Conservation (phyloP, 2,888 invertebrate genomes). For the Lepidonotus clava region DNA sequence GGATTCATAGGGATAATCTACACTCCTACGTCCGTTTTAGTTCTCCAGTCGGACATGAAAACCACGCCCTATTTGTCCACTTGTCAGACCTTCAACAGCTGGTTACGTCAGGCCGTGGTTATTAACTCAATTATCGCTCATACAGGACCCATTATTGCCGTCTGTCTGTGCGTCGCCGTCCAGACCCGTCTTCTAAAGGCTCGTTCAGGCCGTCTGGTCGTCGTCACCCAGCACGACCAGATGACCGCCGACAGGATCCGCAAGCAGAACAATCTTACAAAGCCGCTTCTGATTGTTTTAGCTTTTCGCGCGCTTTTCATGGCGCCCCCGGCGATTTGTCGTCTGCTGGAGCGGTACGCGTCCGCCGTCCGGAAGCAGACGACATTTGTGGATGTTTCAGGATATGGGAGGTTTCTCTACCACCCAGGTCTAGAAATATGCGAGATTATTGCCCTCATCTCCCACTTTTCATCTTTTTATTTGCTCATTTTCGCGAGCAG, state of each 20-base stretch:
- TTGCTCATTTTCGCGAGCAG: neutral
- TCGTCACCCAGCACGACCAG: neutral
- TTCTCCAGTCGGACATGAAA: neutral
- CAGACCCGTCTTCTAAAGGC: neutral
- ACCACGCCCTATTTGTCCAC: neutral
- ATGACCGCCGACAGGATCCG: neutral
- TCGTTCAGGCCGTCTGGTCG: neutral
- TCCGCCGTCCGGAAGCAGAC: too few relatives aligned
- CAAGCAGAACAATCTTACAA: neutral
- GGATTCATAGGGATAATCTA: neutral
- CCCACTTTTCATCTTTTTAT: neutral
- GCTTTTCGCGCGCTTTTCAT: neutral
- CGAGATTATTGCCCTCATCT: neutral
- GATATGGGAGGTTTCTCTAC: too few relatives aligned
- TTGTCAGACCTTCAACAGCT: neutral
- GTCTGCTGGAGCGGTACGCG: too few relatives aligned
- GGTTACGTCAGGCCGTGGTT: neutral
- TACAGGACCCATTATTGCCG: neutral
- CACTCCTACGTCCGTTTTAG: neutral
- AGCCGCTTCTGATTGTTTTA: neutral
- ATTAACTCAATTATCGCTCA: neutral
- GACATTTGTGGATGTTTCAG: too few relatives aligned
- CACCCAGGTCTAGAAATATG: neutral
- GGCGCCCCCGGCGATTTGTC: too few relatives aligned
- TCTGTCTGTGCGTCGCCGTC: neutral